Percentiles rank a stretch among this genome's conserved stretches.
Evolutionary conservation across 2,797 vertebrate genomes (phyloP).

Genomic region (Hybognathus amarus): DNA sequence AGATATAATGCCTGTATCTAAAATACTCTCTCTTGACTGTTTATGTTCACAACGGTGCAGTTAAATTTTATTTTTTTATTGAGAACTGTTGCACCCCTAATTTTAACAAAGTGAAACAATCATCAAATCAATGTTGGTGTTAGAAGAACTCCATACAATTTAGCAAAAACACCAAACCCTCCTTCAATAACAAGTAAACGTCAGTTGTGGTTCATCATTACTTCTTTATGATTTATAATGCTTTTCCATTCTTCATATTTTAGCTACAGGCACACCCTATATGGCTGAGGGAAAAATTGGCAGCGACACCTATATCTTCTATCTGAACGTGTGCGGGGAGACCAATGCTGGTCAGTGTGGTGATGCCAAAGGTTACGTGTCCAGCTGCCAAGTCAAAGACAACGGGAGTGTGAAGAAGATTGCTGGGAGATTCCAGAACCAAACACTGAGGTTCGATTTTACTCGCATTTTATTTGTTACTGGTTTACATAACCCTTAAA

Average conservation of each 20-base stretch:
- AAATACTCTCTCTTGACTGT: too few species aligned
- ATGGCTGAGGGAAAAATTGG: constrained; percentile 68
- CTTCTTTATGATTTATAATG: background rate
- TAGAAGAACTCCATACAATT: background rate
- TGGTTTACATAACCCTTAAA: background rate
- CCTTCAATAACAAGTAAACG: background rate
- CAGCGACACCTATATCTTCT: constrained; percentile 82
- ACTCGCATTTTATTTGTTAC: background rate
- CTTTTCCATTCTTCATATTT: constrained; percentile 10
- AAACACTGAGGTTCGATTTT: constrained; percentile 84
- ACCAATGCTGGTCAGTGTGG: constrained; percentile 66
- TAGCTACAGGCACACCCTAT: constrained; percentile 65
- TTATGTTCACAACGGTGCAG: too few species aligned
- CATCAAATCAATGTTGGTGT: background rate
- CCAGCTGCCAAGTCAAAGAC: constrained; percentile 87
- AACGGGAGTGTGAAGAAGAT: constrained; percentile 64
- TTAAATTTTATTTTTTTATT: too few species aligned
- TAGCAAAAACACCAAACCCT: background rate
- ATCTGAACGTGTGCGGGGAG: constrained; percentile 86
- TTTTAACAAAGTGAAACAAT: background rate
- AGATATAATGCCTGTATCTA: too few species aligned
- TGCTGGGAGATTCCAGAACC: constrained; percentile 85
- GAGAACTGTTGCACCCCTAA: too few species aligned
- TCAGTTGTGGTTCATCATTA: background rate
- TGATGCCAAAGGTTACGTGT: constrained; percentile 51